Percentiles rank a stretch among this genome's conserved stretches.
Evolutionary conservation across 2,113 vertebrate species (phyloP).

Genomic region (Oreotrochilus melanogaster): DNA sequence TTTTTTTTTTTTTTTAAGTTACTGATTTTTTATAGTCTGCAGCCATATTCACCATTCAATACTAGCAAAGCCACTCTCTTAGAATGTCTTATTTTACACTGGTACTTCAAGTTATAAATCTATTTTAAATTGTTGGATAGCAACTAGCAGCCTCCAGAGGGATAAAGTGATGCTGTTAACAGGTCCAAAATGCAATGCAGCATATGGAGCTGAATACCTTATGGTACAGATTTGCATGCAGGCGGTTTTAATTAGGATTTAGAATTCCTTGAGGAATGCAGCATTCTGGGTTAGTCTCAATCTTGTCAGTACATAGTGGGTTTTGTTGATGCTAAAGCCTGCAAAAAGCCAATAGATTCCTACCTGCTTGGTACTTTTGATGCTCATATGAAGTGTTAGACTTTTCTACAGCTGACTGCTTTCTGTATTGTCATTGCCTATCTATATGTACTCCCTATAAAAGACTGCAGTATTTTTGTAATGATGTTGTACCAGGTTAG

Average conservation of each 20-base stretch:
- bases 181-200: constrained; percentile 50
- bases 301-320: constrained; percentile 45
- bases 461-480: not conserved
- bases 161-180: constrained; percentile 55
- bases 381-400: not conserved
- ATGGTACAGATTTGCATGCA: constrained; percentile 67
- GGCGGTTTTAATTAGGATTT: constrained; percentile 78
- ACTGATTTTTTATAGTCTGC: not conserved
- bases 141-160: constrained; percentile 57
- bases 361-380: not conserved
- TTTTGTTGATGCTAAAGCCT: constrained; percentile 57
- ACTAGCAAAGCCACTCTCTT: not conserved
- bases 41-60: constrained; percentile 25
- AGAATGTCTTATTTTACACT: constrained; percentile 28
- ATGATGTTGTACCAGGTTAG: not conserved
- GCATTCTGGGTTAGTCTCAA: constrained; percentile 30
- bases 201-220: constrained; percentile 64
- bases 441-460: not conserved
- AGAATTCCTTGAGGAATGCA: constrained; percentile 69
- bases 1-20: not conserved
- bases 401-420: not conserved
- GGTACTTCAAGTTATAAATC: constrained; percentile 43
- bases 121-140: constrained; percentile 54
- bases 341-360: constrained; percentile 24
- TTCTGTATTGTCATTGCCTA: not conserved